Percentiles rank a stretch among this genome's conserved stretches.
Conservation (phyloP, 2,888 invertebrate genomes). For the Synanthedon andrenaeformis region DNA sequence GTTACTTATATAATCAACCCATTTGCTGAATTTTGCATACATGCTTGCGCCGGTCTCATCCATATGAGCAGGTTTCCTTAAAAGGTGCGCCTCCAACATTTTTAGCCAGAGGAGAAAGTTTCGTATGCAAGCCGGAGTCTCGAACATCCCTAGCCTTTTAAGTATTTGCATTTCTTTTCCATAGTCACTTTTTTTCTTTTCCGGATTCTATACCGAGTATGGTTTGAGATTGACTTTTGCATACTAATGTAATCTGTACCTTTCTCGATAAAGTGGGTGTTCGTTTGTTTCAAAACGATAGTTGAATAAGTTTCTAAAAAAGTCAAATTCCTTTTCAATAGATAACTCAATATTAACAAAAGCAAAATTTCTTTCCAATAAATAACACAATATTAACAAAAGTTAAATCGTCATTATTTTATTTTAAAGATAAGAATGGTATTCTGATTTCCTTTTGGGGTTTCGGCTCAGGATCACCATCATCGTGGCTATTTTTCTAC, state of each 20-base stretch:
- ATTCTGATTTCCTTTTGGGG: too few relatives aligned
- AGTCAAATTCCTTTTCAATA: too few relatives aligned
- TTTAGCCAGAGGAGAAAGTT: conserved; percentile 56
- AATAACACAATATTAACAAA: too few relatives aligned
- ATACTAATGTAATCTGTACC: neutral
- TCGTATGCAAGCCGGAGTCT: conserved; percentile 32
- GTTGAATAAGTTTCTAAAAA: too few relatives aligned
- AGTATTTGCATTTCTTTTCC: conserved; percentile 51
- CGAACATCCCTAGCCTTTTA: conserved; percentile 43
- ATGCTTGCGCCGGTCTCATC: neutral
- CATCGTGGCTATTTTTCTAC: too few relatives aligned
- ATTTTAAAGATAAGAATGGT: too few relatives aligned
- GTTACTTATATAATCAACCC: neutral
- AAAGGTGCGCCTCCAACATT: conserved; percentile 18
- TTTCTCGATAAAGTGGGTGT: too few relatives aligned
- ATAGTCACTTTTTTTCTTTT: neutral
- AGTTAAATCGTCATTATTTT: too few relatives aligned
- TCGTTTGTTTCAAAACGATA: too few relatives aligned
- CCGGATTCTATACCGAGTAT: neutral
- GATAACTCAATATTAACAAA: too few relatives aligned
- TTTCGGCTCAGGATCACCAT: too few relatives aligned
- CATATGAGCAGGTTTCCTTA: neutral
- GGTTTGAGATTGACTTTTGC: neutral
- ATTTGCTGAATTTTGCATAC: neutral
- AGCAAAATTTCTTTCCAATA: too few relatives aligned